Conservation (phyloP, 1,140 invertebrate species). For the Brachionus paranguensis region DNA sequence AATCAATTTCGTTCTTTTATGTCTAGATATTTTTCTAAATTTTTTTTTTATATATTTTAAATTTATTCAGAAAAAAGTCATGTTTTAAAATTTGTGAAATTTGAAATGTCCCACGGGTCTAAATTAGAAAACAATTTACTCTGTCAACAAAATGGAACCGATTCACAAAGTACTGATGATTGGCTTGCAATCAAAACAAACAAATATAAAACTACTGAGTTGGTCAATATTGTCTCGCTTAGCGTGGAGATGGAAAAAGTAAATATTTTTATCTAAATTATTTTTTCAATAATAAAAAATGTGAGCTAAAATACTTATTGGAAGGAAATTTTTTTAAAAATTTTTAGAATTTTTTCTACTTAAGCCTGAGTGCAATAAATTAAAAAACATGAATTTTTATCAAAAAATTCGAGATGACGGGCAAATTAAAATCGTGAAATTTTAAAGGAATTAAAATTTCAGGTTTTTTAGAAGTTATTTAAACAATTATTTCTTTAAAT, state of each 20-base stretch:
- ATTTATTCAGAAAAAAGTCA: neutral
- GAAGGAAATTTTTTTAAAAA: neutral
- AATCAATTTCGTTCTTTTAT: neutral
- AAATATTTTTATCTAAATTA: neutral
- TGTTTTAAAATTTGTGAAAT: neutral
- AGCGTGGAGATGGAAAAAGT: constrained; percentile 36
- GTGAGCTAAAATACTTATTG: neutral
- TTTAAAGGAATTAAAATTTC: no score
- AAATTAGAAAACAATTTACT: neutral
- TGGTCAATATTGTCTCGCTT: constrained; percentile 36
- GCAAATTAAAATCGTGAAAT: no score
- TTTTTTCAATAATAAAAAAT: neutral
- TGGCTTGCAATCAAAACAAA: constrained; percentile 31
- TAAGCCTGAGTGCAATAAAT: neutral
- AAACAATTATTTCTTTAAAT: no score
- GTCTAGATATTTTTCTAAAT: neutral
- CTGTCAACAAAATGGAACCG: neutral
- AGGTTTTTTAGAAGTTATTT: no score
- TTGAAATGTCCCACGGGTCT: neutral
- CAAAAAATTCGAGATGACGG: no score
- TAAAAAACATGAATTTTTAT: no score
- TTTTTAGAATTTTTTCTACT: neutral
- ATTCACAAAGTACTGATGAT: neutral
- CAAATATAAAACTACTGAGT: neutral
- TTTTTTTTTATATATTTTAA: neutral